Evolutionary conservation across 1,140 invertebrate species (phyloP).

Genomic region (Anastatus disparis): DNA sequence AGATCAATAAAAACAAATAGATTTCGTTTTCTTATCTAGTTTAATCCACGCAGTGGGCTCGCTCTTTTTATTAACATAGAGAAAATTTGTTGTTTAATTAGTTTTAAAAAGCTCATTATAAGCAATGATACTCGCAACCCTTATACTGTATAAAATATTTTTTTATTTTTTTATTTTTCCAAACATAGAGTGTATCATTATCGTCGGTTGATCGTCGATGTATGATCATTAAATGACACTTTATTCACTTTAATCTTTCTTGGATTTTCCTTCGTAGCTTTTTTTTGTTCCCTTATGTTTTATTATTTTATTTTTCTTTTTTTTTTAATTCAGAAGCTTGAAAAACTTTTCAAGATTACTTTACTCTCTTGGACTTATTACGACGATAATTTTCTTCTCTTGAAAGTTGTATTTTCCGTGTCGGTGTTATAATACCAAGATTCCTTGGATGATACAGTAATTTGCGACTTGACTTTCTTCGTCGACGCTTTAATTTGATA

Average conservation of each 20-base stretch:
- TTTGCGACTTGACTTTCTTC: not conserved
- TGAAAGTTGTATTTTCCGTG: slow-evolving; percentile 26
- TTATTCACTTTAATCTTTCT: too few species aligned
- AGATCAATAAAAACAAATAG: too few species aligned
- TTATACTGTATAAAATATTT: too few species aligned
- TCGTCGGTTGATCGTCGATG: slow-evolving; percentile 2
- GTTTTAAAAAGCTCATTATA: slow-evolving; percentile 28
- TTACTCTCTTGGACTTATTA: slow-evolving; percentile 13
- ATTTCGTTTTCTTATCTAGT: too few species aligned
- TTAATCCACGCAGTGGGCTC: too few species aligned
- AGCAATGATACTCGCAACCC: not conserved
- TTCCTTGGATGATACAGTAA: slow-evolving; percentile 13
- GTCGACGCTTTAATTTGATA: slow-evolving; percentile 7
- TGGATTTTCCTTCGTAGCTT: too few species aligned
- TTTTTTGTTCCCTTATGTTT: not conserved
- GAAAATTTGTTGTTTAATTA: too few species aligned
- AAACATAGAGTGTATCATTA: slow-evolving; percentile 1
- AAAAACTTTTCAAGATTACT: slow-evolving; percentile 19
- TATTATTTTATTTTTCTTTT: slow-evolving; percentile 1
- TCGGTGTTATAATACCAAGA: too few species aligned
- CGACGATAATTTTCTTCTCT: slow-evolving; percentile 28
- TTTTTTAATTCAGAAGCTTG: not conserved
- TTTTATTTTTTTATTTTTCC: not conserved
- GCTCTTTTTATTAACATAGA: too few species aligned
- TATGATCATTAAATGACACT: too few species aligned